Evolutionary conservation across 2,797 vertebrate genomes (phyloP).

Genomic region (Sphaeramia orbicularis): DNA sequence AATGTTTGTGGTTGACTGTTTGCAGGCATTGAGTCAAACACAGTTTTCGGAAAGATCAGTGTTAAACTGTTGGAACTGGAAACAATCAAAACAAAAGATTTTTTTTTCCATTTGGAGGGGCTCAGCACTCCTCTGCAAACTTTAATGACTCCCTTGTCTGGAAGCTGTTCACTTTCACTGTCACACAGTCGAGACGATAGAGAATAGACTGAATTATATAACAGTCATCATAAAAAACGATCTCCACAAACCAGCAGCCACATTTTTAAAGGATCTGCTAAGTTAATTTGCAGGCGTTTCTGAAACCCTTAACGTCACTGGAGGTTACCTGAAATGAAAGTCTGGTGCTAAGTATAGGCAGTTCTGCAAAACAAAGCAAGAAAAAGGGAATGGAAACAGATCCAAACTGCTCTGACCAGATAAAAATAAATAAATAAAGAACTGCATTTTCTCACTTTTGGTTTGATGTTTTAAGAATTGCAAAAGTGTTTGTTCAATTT

Average conservation of each 20-base stretch:
- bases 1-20: slow-evolving; percentile 76
- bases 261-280: not conserved
- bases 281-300: too few relatives aligned
- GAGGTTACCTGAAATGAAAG: slow-evolving; percentile 10
- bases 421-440: too few relatives aligned
- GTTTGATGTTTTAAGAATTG: slow-evolving; percentile 6
- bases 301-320: not conserved
- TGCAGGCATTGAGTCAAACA: slow-evolving; percentile 61
- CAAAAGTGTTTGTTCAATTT: too few relatives aligned
- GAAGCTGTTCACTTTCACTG: slow-evolving; percentile 30
- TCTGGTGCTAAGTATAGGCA: not conserved
- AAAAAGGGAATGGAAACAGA: slow-evolving; percentile 55
- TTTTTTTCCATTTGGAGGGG: not conserved
- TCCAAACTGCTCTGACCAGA: not conserved
- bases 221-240: not conserved
- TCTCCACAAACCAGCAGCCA: not conserved
- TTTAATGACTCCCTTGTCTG: not conserved
- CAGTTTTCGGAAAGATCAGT: slow-evolving; percentile 48
- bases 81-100: slow-evolving; percentile 50
- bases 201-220: not conserved
- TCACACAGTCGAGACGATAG: not conserved
- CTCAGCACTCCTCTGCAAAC: not conserved
- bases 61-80: slow-evolving; percentile 54
- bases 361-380: slow-evolving; percentile 31
- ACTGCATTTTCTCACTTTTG: slow-evolving; percentile 16